phyloP scores from a whole-genome alignment of 1,140 invertebrate genomes.

The Coenobita brevimanus region DNA sequence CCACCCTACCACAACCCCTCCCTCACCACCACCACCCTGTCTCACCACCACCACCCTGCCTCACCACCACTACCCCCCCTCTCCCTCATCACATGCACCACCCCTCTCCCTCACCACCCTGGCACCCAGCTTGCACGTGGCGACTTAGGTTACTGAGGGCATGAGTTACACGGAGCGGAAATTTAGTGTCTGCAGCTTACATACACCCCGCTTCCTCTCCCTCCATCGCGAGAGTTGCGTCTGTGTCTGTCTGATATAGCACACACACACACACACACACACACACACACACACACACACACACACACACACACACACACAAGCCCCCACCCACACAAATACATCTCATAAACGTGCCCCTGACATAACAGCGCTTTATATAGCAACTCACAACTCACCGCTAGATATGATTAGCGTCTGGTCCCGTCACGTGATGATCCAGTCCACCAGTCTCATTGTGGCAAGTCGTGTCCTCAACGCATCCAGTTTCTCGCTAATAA shows the following conservation, averaged over 20 bases:
- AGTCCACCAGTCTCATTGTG: no score
- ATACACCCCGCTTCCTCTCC: no score
- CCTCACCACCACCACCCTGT: background rate
- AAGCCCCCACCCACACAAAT: background rate
- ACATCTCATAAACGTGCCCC: background rate
- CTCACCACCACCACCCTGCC: background rate
- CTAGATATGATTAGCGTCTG: background rate
- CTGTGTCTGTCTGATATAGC: no score
- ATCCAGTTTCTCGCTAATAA: no score
- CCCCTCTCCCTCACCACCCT: background rate
- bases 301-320: background rate
- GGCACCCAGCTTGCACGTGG: background rate
- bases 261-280: background rate
- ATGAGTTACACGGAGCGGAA: no score
- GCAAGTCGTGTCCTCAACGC: no score
- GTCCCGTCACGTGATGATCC: background rate
- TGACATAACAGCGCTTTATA: background rate
- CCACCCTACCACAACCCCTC: background rate
- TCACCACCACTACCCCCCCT: background rate
- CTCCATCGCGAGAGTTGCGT: no score
- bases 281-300: constrained; percentile 1
- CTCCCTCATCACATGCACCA: background rate
- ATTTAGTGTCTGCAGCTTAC: no score
- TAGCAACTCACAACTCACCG: no score
- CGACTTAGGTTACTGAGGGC: no score